Evolutionary conservation across 1,140 invertebrate genomes (phyloP), one percentile per base, ranked within the genome.

Genomic region (Nasonia longicornis): DNA sequence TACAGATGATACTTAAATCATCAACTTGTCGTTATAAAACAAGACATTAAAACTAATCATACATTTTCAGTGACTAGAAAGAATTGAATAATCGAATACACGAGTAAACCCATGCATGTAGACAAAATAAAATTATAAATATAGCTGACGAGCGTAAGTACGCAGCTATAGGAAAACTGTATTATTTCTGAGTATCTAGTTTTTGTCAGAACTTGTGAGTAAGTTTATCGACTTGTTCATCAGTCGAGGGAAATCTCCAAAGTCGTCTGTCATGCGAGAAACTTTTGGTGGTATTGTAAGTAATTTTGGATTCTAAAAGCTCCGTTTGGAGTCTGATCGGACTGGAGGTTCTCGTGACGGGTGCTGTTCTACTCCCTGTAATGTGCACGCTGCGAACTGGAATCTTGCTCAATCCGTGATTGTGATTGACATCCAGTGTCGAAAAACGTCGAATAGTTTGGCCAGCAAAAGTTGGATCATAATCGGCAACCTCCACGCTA

Each of bases 361-460:
- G 89, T 12, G 89, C 90, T 3, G 90, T 91, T 72, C 88, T 87
- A 81, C 90, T 90, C 6, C 89, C 89, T 52, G 85, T 86, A 45
- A 85, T 82, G 12, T 86, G 84, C 11, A 82, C 83, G 70, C 84
- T 89, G 66, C 89, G 84, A 29, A 89, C 82, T 0, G 90, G 88
- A 78, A 91, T 90, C 77, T 89, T 89, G 73, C 89, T 90, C 10
- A 86, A 77, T 38, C 89, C 89, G 42, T 90, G 89, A 85, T 90
- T 91, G 82, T 90, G 90, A 76, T 91, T 90, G 3, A 90, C 87
- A n/a, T 90, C 89, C 69, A 89, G 79, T 6, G 87, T 89, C 0
- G 88, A 89, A 8, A 82, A 31, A 3, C 77, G 64, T 10, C 77
- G 11, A 11, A 81, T 4, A 1, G 45, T 35, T 1, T 63, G 80